These are phyloP conservation scores for Ceratotherium simum DNA, from an alignment of 2,113 vertebrate genomes.

Conservation along the genomic window DNA sequence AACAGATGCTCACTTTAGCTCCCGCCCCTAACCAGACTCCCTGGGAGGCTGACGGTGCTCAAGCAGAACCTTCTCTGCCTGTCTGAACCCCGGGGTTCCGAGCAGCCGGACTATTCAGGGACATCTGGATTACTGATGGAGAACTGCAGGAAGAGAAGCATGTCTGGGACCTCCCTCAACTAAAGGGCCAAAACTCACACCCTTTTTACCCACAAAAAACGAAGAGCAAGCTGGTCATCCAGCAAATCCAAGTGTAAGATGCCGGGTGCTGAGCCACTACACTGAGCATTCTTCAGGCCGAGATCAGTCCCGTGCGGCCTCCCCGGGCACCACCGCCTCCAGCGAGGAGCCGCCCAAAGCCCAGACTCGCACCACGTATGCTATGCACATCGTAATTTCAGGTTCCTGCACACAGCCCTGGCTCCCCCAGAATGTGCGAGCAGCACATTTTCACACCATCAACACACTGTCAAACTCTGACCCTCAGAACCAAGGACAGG, in stretches of 20 bases:
- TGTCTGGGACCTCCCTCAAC: background rate
- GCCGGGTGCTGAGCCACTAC: background rate
- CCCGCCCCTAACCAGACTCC: background rate
- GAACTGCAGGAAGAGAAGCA: background rate
- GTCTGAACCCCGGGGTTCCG: fast-evolving
- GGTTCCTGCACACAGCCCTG: background rate
- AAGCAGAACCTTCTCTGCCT: background rate
- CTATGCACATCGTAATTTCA: background rate
- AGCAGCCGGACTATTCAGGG: background rate
- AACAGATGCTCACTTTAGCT: background rate
- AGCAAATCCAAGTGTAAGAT: background rate
- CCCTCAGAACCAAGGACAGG: conserved; percentile 52
- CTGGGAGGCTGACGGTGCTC: background rate
- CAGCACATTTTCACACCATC: background rate
- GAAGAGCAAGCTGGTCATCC: background rate
- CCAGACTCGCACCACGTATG: background rate
- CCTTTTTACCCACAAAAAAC: background rate
- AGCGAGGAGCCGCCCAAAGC: background rate
- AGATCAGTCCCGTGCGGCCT: background rate
- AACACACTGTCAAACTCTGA: background rate
- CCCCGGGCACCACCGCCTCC: background rate
- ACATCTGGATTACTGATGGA: background rate
- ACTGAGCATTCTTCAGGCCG: background rate
- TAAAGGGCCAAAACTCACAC: fast-evolving
- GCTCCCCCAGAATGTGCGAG: background rate